A percentile compares a stretch with the other conserved stretches of the same genome.
These are phyloP conservation scores for Parazoanthus atlanticus DNA, from an alignment of 92 coral and sea anemone genomes.

Conservation along the genomic window DNA sequence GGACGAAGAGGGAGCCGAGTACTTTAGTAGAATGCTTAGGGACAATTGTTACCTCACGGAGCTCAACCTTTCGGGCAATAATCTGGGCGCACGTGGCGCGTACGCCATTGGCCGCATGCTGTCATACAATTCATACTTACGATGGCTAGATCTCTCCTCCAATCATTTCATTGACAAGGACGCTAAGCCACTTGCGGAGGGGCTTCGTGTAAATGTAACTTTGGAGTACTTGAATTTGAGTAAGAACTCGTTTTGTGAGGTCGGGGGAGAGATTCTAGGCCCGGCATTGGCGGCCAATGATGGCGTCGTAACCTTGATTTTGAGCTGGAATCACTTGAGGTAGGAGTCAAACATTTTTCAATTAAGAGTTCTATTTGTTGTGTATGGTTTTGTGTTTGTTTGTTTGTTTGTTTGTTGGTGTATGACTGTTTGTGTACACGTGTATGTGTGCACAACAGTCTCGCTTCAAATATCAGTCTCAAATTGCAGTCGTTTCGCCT, in stretches of 20 bases:
- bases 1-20: conserved; percentile 72
- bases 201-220: conserved; percentile 54
- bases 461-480: no score
- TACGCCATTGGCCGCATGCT: conserved; percentile 62
- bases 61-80: conserved; percentile 68
- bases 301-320: conserved; percentile 51
- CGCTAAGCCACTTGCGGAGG: conserved; percentile 61
- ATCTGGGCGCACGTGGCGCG: conserved; percentile 68
- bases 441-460: no score
- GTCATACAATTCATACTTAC: conserved; percentile 50
- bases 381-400: background rate
- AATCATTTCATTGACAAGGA: conserved; percentile 75
- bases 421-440: background rate
- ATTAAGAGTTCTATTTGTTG: background rate
- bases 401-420: conserved; percentile 1
- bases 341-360: background rate
- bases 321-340: conserved; percentile 85
- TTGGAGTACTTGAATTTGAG: conserved; percentile 64
- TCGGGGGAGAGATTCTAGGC: conserved; percentile 73
- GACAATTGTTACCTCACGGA: conserved; percentile 72
- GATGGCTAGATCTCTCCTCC: conserved; percentile 67
- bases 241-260: conserved; percentile 75
- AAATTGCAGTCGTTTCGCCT: no score
- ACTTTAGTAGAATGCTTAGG: conserved; percentile 62
- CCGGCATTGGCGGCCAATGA: conserved; percentile 65